Evolutionary conservation across 2,797 vertebrate species (phyloP).

Genomic region (Artibeus lituratus): DNA sequence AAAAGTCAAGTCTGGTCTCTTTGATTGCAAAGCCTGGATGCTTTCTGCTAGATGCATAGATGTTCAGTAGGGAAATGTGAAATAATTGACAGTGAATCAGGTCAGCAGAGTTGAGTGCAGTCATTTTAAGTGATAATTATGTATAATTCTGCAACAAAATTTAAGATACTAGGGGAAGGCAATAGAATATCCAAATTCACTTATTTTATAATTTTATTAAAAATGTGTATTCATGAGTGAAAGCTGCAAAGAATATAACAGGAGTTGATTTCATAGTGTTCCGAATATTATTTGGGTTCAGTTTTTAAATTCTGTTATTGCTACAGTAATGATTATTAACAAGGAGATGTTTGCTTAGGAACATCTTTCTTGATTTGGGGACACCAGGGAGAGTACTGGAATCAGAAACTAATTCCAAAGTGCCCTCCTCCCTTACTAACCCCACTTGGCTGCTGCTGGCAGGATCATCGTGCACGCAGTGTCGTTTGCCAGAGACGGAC

Average conservation of each 20-base stretch:
- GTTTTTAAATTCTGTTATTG: not conserved
- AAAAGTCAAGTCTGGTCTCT: not conserved
- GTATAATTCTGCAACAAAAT: not conserved
- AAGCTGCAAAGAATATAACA: not conserved
- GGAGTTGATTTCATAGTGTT: not conserved
- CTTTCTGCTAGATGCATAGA: no score
- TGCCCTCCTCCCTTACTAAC: not conserved
- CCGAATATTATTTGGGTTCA: not conserved
- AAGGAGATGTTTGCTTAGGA: conserved; percentile 25
- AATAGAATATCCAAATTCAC: not conserved
- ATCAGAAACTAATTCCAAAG: not conserved
- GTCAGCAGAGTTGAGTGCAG: not conserved
- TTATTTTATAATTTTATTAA: not conserved
- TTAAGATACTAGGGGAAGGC: not conserved
- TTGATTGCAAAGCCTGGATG: not conserved
- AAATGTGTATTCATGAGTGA: not conserved
- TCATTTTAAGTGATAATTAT: not conserved
- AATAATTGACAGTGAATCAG: not conserved
- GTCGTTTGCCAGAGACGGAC: not conserved
- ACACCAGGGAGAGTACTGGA: not conserved
- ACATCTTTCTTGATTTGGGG: conserved; percentile 42
- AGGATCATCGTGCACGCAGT: not conserved
- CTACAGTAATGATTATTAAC: conserved; percentile 17
- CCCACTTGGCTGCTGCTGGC: not conserved
- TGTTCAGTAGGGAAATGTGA: not conserved